These are phyloP conservation scores for Podabrus alpinus DNA, from an alignment of 2,888 invertebrate species.

Conservation along the genomic window DNA sequence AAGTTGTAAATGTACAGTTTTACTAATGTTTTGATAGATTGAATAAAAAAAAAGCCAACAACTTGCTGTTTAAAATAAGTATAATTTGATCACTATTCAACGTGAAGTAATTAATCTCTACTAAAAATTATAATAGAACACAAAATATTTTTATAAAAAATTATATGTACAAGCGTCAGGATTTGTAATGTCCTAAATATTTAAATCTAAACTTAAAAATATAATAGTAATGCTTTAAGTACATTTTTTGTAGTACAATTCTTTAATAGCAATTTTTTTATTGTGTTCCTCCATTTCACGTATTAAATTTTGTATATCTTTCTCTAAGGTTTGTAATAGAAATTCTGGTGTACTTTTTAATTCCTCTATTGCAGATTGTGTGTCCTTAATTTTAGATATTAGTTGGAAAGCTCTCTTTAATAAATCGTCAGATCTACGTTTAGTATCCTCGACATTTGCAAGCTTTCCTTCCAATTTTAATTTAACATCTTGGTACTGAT, in stretches of 20 bases:
- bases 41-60: not conserved
- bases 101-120: not conserved
- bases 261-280: slow-evolving; percentile 62
- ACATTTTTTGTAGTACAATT: slow-evolving; percentile 68
- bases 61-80: not conserved
- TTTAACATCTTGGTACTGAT: slow-evolving; percentile 74
- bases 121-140: slow-evolving; percentile 2
- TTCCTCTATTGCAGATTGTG: slow-evolving; percentile 48
- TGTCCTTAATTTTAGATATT: slow-evolving; percentile 60
- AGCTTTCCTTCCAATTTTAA: slow-evolving; percentile 73
- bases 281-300: slow-evolving; percentile 66
- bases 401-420: slow-evolving; percentile 81
- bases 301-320: slow-evolving; percentile 65
- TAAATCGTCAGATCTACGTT: slow-evolving; percentile 77
- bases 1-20: too few relatives aligned
- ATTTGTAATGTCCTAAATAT: not conserved
- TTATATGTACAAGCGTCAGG: slow-evolving; percentile 1
- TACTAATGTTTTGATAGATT: not conserved
- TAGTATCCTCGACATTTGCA: slow-evolving; percentile 75
- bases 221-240: slow-evolving; percentile 34
- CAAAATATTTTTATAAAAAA: slow-evolving; percentile 1
- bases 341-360: slow-evolving; percentile 46
- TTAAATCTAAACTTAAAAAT: not conserved
- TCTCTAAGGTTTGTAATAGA: slow-evolving; percentile 61
- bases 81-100: not conserved